A percentile compares a stretch with the other conserved stretches of the same genome.
Evolutionary conservation across 2,888 invertebrate species (phyloP).

Genomic region (Drosophila aldrichi): DNA sequence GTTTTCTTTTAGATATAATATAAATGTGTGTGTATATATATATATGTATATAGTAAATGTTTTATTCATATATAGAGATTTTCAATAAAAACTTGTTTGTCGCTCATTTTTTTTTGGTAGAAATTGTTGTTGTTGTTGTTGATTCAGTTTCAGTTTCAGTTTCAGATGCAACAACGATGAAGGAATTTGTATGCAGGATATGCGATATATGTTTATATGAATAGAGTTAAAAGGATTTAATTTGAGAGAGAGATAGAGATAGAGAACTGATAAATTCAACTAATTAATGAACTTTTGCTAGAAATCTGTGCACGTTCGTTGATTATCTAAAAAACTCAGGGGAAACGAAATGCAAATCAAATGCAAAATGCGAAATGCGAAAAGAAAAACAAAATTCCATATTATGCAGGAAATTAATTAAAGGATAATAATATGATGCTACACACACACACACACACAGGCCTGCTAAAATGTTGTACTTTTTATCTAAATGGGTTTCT

Average conservation of each 20-base stretch:
- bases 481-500: slow-evolving; percentile 71
- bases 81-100: slow-evolving; percentile 57
- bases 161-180: slow-evolving; percentile 72
- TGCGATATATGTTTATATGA: slow-evolving; percentile 29
- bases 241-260: slow-evolving; percentile 1
- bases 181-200: slow-evolving; percentile 57
- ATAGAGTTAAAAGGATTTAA: slow-evolving; percentile 44
- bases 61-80: slow-evolving; percentile 65
- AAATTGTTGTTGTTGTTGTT: slow-evolving; percentile 16
- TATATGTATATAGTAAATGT: slow-evolving; percentile 40
- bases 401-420: slow-evolving; percentile 75
- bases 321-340: slow-evolving; percentile 70
- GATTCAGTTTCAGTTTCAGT: slow-evolving; percentile 53
- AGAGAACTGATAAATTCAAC: slow-evolving; percentile 36
- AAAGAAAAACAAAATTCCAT: slow-evolving; percentile 41
- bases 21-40: slow-evolving; percentile 42
- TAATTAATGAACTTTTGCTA: slow-evolving; percentile 65
- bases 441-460: slow-evolving; percentile 27
- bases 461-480: slow-evolving; percentile 48
- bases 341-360: slow-evolving; percentile 40
- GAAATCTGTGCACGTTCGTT: slow-evolving; percentile 67
- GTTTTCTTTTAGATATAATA: slow-evolving; percentile 29
- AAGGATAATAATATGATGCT: slow-evolving; percentile 69
- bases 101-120: slow-evolving; percentile 52
- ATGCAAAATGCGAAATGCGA: slow-evolving; percentile 1